Conservation (phyloP, 2,888 invertebrate species). For the Xestia ashworthii region DNA sequence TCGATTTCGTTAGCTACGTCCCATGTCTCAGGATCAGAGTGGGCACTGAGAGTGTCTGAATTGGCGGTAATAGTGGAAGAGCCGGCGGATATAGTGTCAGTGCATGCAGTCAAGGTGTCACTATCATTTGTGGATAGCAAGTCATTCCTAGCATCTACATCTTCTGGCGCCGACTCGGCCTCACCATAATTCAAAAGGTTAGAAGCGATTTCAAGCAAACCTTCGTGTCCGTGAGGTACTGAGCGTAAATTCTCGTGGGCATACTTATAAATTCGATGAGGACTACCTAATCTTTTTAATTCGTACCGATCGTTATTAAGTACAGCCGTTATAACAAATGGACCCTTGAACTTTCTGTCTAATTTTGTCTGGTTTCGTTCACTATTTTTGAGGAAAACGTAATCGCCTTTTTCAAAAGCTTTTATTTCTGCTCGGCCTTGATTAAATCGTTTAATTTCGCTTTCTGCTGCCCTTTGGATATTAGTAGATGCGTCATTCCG, state of each 20-base stretch:
- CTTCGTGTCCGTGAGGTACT: conserved; percentile 45
- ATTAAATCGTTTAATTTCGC: too few relatives aligned
- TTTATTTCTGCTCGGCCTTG: too few relatives aligned
- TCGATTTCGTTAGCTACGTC: conserved; percentile 1
- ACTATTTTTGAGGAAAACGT: neutral
- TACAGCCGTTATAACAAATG: too few relatives aligned
- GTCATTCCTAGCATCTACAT: conserved; percentile 3
- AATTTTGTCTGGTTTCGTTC: conserved; percentile 6
- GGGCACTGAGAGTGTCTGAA: conserved; percentile 6
- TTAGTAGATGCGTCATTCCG: too few relatives aligned
- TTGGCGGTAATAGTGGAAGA: neutral
- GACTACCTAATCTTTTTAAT: neutral
- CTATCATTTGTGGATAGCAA: neutral
- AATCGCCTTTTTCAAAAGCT: too few relatives aligned
- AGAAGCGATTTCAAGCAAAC: conserved; percentile 40
- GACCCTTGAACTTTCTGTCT: neutral
- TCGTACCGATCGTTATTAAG: too few relatives aligned
- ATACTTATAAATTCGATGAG: conserved; percentile 50
- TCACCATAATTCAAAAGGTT: conserved; percentile 20
- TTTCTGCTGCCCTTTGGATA: too few relatives aligned
- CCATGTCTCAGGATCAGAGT: conserved; percentile 4
- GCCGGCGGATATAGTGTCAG: neutral
- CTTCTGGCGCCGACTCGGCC: conserved; percentile 1
- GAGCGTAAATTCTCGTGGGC: conserved; percentile 50
- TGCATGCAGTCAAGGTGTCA: neutral